Evolutionary conservation across 2,113 vertebrate species (phyloP).

Genomic region (Perognathus longimembris): DNA sequence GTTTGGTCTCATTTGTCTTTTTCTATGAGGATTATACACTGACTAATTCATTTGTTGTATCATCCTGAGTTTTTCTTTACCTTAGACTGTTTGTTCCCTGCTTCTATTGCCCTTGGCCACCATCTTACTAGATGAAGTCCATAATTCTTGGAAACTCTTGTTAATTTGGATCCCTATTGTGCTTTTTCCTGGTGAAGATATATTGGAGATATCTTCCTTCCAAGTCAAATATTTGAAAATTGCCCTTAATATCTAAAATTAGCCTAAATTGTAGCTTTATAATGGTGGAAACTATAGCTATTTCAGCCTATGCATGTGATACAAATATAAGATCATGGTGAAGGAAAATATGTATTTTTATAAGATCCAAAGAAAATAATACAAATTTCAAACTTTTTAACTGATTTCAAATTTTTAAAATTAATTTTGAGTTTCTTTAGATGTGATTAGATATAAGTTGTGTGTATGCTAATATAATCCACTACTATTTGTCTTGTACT

Average conservation of each 20-base stretch:
- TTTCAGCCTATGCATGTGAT: neutral
- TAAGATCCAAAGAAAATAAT: slow-evolving; percentile 2
- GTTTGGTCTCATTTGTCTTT: neutral
- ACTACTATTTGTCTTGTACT: neutral
- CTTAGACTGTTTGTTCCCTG: neutral
- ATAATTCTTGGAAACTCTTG: neutral
- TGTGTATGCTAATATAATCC: neutral
- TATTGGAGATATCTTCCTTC: slow-evolving; percentile 3
- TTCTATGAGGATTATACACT: neutral
- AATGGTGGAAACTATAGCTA: slow-evolving; percentile 24
- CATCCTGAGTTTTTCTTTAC: neutral
- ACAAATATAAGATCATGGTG: neutral
- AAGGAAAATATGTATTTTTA: slow-evolving; percentile 32
- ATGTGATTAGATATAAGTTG: neutral
- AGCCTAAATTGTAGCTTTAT: neutral
- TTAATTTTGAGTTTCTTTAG: neutral
- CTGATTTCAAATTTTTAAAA: too few species aligned
- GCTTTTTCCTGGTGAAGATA: slow-evolving; percentile 12
- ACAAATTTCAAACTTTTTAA: neutral
- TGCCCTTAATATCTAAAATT: slow-evolving; percentile 23
- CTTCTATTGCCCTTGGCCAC: neutral
- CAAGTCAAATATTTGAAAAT: slow-evolving; percentile 60
- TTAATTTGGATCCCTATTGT: slow-evolving; percentile 25
- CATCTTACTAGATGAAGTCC: neutral
- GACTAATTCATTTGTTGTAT: neutral